Percentiles rank a stretch among this genome's conserved stretches.
phyloP scores from a whole-genome alignment of 1,140 invertebrate genomes.

The Cecropterus lyciades region DNA sequence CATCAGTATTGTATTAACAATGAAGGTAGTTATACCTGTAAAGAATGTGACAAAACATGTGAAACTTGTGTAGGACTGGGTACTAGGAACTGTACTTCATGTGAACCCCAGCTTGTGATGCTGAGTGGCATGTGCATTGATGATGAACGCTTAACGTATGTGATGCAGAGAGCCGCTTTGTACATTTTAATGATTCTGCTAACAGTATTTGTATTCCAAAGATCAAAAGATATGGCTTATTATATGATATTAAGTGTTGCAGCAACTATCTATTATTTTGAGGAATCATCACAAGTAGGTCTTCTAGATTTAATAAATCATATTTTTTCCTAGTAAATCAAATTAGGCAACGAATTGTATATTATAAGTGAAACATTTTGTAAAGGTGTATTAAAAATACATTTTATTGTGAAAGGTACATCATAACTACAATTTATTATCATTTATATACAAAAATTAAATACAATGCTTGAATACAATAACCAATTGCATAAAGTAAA shows the following conservation, averaged over 20 bases:
- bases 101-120: slow-evolving; percentile 49
- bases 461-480: slow-evolving; percentile 60
- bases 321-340: slow-evolving; percentile 21
- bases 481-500: slow-evolving; percentile 37
- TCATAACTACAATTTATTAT: slow-evolving; percentile 78
- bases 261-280: slow-evolving; percentile 59
- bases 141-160: slow-evolving; percentile 48
- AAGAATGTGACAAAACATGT: slow-evolving; percentile 92
- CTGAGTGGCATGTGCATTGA: slow-evolving; percentile 64
- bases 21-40: slow-evolving; percentile 94
- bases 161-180: slow-evolving; percentile 47
- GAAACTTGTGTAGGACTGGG: slow-evolving; percentile 94
- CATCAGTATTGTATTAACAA: slow-evolving; percentile 97
- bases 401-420: slow-evolving; percentile 79
- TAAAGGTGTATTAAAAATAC: slow-evolving; percentile 83
- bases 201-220: slow-evolving; percentile 53
- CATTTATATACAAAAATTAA: slow-evolving; percentile 81
- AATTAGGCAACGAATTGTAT: slow-evolving; percentile 14
- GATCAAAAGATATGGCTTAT: slow-evolving; percentile 53
- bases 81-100: slow-evolving; percentile 80
- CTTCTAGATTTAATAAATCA: slow-evolving; percentile 44
- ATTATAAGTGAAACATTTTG: slow-evolving; percentile 45
- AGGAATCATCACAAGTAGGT: slow-evolving; percentile 50
- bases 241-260: slow-evolving; percentile 51
- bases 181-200: slow-evolving; percentile 58